A percentile compares a stretch with the other conserved stretches of the same genome.
phyloP scores from a whole-genome alignment of 92 coral and sea anemone genomes.

The Heliopora coerulea region DNA sequence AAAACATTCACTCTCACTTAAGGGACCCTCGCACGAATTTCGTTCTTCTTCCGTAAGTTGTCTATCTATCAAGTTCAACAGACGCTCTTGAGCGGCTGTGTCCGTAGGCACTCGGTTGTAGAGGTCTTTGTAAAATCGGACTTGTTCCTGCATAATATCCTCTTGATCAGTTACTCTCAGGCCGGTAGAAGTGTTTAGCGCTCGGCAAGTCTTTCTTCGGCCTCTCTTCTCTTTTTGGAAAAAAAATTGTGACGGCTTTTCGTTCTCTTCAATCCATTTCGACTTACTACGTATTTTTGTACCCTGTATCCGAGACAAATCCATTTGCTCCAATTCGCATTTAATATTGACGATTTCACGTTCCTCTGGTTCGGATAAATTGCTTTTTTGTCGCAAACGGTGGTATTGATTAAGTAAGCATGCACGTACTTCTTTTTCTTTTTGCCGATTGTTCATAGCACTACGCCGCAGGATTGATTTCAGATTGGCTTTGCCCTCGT shows the following conservation, averaged over 20 bases:
- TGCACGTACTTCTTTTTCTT: background rate
- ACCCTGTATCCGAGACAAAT: background rate
- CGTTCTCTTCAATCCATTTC: conserved; percentile 25
- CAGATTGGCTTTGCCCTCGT: conserved; percentile 32
- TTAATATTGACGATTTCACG: background rate
- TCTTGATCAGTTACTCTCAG: background rate
- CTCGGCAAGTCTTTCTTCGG: background rate
- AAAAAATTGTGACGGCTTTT: conserved; percentile 23
- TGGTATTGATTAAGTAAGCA: background rate
- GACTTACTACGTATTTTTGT: conserved; percentile 19
- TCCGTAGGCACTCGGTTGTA: background rate
- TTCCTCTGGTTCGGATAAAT: background rate
- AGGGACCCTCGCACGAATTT: background rate
- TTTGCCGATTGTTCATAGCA: too few species aligned
- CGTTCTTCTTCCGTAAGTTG: background rate
- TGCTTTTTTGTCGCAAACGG: background rate
- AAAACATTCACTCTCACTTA: background rate
- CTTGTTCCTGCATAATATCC: background rate
- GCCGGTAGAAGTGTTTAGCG: background rate
- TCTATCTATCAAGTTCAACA: background rate
- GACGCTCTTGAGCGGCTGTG: background rate
- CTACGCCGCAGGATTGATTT: too few species aligned
- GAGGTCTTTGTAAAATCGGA: background rate
- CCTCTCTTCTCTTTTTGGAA: conserved; percentile 8
- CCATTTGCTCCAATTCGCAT: background rate